A percentile compares a stretch with the other conserved stretches of the same genome.
phyloP scores from a whole-genome alignment of 2,888 invertebrate species.

The Caprella mutica region DNA sequence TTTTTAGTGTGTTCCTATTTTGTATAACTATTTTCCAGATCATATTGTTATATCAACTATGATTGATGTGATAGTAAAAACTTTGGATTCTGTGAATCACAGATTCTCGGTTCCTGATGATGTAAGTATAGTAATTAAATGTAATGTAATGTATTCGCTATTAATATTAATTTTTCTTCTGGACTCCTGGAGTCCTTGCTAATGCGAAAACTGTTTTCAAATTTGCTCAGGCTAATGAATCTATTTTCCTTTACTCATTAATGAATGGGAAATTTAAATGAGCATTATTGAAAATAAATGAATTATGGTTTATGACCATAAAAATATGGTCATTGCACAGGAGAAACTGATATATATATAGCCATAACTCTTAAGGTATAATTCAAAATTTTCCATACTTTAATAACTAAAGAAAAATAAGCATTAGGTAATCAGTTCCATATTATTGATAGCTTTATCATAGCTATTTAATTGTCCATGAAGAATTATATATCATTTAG shows the following conservation, averaged over 20 bases:
- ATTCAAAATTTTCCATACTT: too few relatives aligned
- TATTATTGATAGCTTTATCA: neutral
- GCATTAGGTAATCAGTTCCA: too few relatives aligned
- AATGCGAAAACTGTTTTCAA: conserved; percentile 10
- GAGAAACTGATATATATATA: too few relatives aligned
- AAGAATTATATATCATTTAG: neutral
- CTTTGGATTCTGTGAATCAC: conserved; percentile 76
- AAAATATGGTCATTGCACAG: too few relatives aligned
- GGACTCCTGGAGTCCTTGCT: too few relatives aligned
- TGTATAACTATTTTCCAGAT: neutral
- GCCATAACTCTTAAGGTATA: too few relatives aligned
- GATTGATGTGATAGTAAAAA: conserved; percentile 73
- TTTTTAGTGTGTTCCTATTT: too few relatives aligned
- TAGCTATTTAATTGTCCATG: neutral
- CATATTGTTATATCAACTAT: conserved; percentile 15
- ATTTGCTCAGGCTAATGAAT: neutral
- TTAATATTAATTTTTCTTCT: conserved; percentile 1
- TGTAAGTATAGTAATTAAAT: conserved; percentile 63
- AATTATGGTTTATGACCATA: too few relatives aligned
- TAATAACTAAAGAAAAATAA: too few relatives aligned
- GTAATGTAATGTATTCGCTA: conserved; percentile 13
- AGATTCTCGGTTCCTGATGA: conserved; percentile 68
- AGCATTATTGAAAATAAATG: too few relatives aligned
- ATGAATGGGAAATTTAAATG: too few relatives aligned
- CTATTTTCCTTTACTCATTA: too few relatives aligned